Evolutionary conservation across 2,888 invertebrate species (phyloP), one percentile per base, ranked within the genome.

Genomic region (Tetrapedia diversipes): DNA sequence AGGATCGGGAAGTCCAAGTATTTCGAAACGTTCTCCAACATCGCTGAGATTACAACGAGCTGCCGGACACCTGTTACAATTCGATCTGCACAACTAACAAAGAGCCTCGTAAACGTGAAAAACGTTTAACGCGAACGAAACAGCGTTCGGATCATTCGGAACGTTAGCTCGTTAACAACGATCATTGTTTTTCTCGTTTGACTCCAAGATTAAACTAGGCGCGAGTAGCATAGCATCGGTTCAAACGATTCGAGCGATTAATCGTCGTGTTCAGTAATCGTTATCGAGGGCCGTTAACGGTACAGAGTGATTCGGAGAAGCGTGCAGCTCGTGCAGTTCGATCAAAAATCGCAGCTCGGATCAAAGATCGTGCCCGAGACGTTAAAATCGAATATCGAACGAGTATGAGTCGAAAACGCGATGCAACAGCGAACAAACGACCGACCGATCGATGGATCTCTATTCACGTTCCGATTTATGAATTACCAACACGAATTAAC

Each of bases 231-330:
- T n/a, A n/a, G n/a, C 51, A 41, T 29, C 51, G 53, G 39, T 47
- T 49, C 11, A 10, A 11, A 14, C 59, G 68, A 29, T 51, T 49
- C 49, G 49, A 70, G 10, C 49, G 63, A 71, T 57, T 71, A 72
- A 53, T 61, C 43, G 29, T 4, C 29, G 19, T 39, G 39, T 24
- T 39, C 47, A n/a, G 53, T 53, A 73, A 65, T 73, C 74, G 65
- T 73, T 75, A 75, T 75, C 74, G 74, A 73, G 59, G n/a, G 59
- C 39, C 59, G 65, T 65, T 75, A 73, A 65, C 37, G 59, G 59
- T 51, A 45, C 56, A 74, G n/a, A n/a, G 39, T n/a, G 74, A 75
- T 73, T 73, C 32, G n/a, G n/a, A 64, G n/a, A 45, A 3, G n/a
- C 29, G 49, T 51, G 49, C 16, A 59, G n/a, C 54, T 43, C 4